Percentiles rank a stretch among this genome's conserved stretches.
These are phyloP conservation scores for Sciaenops ocellatus DNA, from an alignment of 2,797 vertebrate genomes.

Conservation along the genomic window DNA sequence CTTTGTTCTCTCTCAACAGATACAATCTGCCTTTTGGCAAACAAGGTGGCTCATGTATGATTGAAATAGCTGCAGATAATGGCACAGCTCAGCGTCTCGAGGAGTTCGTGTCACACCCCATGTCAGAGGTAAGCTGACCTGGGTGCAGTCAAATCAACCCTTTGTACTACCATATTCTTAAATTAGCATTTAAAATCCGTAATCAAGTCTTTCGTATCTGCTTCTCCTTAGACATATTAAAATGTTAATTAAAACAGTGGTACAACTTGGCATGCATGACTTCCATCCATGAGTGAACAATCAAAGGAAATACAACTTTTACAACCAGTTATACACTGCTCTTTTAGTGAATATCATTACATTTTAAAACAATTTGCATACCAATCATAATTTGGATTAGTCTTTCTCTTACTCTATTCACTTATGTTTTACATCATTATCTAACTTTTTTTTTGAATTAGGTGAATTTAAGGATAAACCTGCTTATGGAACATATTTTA, in stretches of 20 bases:
- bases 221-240: constrained; percentile 9
- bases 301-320: background rate
- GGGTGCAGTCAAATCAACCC: constrained; percentile 43
- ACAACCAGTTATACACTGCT: background rate
- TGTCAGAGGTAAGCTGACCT: constrained; percentile 85
- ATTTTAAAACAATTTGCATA: background rate
- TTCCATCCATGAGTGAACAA: background rate
- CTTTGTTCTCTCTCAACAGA: constrained; percentile 78
- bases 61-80: constrained; percentile 88
- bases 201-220: constrained; percentile 10
- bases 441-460: background rate
- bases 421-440: background rate
- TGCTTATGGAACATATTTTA: background rate
- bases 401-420: background rate
- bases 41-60: constrained; percentile 84
- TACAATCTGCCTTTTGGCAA: constrained; percentile 84
- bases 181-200: constrained; percentile 37
- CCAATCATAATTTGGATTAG: background rate
- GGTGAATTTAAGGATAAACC: constrained; percentile 1
- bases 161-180: constrained; percentile 18
- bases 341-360: constrained; percentile 6
- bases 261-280: background rate
- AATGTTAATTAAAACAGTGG: constrained; percentile 12
- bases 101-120: constrained; percentile 70
- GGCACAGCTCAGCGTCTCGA: constrained; percentile 78